These are phyloP conservation scores for Hormaphis cornu DNA, from an alignment of 1,140 invertebrate genomes.

Conservation along the genomic window DNA sequence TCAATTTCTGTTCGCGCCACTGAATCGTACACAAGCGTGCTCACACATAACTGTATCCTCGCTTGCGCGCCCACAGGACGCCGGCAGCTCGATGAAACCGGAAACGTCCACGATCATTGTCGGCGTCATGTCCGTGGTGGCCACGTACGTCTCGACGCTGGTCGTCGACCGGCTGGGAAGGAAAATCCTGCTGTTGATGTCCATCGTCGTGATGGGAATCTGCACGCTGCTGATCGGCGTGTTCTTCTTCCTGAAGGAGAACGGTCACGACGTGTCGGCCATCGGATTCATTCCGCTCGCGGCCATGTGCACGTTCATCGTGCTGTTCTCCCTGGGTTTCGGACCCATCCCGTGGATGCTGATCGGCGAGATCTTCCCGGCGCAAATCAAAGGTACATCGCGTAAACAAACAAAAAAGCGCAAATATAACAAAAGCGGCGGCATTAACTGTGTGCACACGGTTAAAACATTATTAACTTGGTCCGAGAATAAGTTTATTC, in stretches of 20 bases:
- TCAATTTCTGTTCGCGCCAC: no score
- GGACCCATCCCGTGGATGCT: conserved; percentile 75
- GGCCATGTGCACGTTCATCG: conserved; percentile 28
- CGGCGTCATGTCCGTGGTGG: conserved; percentile 64
- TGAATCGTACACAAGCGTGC: no score
- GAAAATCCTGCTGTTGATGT: conserved; percentile 57
- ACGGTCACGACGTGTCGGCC: conserved; percentile 34
- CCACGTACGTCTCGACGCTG: conserved; percentile 57
- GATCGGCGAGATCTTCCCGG: conserved; percentile 61
- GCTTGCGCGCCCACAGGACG: no score
- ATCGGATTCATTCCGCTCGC: conserved; percentile 46
- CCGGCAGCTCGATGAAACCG: conserved; percentile 49
- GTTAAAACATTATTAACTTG: no score
- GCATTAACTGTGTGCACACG: no score
- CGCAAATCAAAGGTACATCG: conserved; percentile 64
- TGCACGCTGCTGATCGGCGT: conserved; percentile 52
- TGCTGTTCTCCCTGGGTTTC: conserved; percentile 49
- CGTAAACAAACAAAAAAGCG: no score
- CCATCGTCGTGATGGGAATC: conserved; percentile 52
- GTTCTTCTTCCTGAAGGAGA: conserved; percentile 53
- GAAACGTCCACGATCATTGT: conserved; percentile 60
- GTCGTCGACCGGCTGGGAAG: conserved; percentile 61
- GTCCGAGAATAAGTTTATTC: no score
- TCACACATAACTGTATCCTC: no score
- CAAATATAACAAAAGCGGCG: no score